phyloP scores from a whole-genome alignment of 2,888 invertebrate species.

The Epiblema foenella region DNA sequence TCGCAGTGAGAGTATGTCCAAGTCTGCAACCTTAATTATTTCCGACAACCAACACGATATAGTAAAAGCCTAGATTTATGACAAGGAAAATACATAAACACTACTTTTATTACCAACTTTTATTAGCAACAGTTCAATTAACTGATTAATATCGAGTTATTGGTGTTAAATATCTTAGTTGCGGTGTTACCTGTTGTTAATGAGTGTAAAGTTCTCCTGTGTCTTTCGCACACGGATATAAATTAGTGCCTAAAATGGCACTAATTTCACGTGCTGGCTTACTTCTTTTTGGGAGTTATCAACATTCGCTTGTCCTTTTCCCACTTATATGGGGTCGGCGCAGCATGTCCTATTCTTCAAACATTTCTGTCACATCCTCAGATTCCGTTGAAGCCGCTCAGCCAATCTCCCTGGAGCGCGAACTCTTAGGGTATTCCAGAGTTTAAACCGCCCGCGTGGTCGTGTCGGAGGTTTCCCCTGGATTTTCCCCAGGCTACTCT shows the following conservation, averaged over 20 bases:
- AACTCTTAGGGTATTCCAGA: too few species aligned
- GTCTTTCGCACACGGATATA: neutral
- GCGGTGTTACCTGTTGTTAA: neutral
- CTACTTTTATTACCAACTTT: neutral
- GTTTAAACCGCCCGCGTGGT: too few species aligned
- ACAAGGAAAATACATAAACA: conserved; percentile 2
- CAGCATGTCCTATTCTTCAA: too few species aligned
- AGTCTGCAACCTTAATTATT: neutral
- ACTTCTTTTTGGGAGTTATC: too few species aligned
- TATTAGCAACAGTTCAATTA: neutral
- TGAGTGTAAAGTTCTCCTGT: neutral
- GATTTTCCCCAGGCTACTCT: too few species aligned
- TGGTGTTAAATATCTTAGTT: neutral
- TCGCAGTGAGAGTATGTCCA: neutral
- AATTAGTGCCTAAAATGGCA: neutral
- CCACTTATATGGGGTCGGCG: too few species aligned
- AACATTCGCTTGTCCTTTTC: too few species aligned
- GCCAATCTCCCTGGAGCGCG: too few species aligned
- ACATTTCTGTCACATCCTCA: too few species aligned
- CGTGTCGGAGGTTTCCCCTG: too few species aligned
- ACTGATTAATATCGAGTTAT: neutral
- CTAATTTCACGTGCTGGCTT: too few species aligned
- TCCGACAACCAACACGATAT: neutral
- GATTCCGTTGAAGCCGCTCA: too few species aligned
- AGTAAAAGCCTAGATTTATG: neutral